phyloP scores from a whole-genome alignment of 2,797 vertebrate species.

The Holocentrus rufus region DNA sequence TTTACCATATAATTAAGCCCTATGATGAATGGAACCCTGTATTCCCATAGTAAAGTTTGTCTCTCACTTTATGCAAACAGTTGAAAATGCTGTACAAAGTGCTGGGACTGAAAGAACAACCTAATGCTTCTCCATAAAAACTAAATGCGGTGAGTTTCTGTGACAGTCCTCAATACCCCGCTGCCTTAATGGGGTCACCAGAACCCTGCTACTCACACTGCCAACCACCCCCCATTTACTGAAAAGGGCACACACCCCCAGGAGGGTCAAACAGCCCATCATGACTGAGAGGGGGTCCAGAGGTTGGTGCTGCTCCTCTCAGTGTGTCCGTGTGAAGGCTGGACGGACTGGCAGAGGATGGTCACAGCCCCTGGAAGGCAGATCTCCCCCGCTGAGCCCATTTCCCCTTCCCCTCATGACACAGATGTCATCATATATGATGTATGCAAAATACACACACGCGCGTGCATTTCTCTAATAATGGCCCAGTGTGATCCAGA shows the following conservation, averaged over 20 bases:
- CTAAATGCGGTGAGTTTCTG: slow-evolving; percentile 43
- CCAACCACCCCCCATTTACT: slow-evolving; percentile 59
- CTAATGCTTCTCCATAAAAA: slow-evolving; percentile 24
- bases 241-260: slow-evolving; percentile 75
- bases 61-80: not conserved
- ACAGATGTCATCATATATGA: slow-evolving; percentile 45
- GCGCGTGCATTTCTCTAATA: not conserved
- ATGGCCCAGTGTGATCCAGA: slow-evolving; percentile 29
- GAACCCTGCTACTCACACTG: slow-evolving; percentile 64
- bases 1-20: too few relatives aligned
- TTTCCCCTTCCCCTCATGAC: slow-evolving; percentile 31
- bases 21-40: too few relatives aligned
- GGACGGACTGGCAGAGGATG: slow-evolving; percentile 30
- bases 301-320: slow-evolving; percentile 57
- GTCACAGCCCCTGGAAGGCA: not conserved
- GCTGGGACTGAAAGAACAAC: slow-evolving; percentile 11
- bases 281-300: slow-evolving; percentile 57
- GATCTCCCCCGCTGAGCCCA: slow-evolving; percentile 41
- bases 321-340: slow-evolving; percentile 38
- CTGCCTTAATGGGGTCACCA: slow-evolving; percentile 69
- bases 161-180: slow-evolving; percentile 50
- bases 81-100: not conserved
- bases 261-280: slow-evolving; percentile 66
- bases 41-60: not conserved
- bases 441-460: slow-evolving; percentile 17